A percentile compares a stretch with the other conserved stretches of the same genome.
These are phyloP conservation scores for Istiophorus platypterus DNA, from an alignment of 2,113 vertebrate species.

Conservation along the genomic window DNA sequence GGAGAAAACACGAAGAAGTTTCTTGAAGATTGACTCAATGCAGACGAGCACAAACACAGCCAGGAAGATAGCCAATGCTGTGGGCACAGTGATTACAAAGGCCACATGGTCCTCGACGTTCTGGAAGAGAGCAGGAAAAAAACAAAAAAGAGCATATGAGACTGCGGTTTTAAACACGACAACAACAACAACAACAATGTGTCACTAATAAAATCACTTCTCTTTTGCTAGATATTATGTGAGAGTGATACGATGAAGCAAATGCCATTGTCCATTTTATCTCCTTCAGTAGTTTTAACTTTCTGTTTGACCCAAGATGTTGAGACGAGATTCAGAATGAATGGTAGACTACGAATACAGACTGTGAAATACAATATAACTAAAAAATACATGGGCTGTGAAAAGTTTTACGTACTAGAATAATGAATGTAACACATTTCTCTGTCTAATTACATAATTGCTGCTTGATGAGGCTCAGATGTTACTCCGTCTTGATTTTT, in stretches of 20 bases:
- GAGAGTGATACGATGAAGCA: not conserved
- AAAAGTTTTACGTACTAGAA: not conserved
- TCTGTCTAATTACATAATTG: no score
- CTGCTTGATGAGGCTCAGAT: no score
- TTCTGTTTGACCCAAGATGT: not conserved
- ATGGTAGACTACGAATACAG: not conserved
- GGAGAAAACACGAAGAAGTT: slow-evolving; percentile 94
- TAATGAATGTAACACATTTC: no score
- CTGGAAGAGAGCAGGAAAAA: slow-evolving; percentile 79
- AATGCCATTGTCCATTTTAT: not conserved
- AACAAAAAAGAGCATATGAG: not conserved
- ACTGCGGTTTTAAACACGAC: not conserved
- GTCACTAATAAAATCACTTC: not conserved
- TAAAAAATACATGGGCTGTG: not conserved
- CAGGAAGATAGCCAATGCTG: slow-evolving; percentile 96
- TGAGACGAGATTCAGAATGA: not conserved
- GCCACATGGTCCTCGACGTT: slow-evolving; percentile 94
- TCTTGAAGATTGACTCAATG: slow-evolving; percentile 96
- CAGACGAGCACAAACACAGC: slow-evolving; percentile 97
- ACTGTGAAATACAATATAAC: not conserved
- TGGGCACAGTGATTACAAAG: slow-evolving; percentile 97
- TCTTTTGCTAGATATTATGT: not conserved
- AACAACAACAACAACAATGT: not conserved
- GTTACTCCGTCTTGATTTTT: no score
- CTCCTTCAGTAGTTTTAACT: not conserved